Evolutionary conservation across 2,113 vertebrate species (phyloP).

Genomic region (Himantopus leucocephalus): DNA sequence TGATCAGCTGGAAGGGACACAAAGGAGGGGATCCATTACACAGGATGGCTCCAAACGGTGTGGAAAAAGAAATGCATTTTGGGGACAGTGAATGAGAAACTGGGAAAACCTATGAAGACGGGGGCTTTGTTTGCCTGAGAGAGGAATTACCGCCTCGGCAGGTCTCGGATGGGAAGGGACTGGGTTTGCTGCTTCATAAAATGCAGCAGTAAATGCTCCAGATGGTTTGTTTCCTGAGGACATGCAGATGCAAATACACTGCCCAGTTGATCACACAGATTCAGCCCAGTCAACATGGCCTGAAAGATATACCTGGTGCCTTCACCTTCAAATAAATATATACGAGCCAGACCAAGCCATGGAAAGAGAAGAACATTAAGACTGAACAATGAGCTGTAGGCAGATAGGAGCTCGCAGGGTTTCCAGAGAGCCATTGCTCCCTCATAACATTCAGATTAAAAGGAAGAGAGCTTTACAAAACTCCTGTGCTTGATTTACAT

Average conservation of each 20-base stretch:
- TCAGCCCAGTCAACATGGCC: not conserved
- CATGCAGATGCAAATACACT: not conserved
- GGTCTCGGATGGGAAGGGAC: not conserved
- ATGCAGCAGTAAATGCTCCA: not conserved
- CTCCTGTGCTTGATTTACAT: not conserved
- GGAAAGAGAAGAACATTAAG: not conserved
- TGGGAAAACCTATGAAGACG: not conserved
- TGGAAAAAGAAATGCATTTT: not conserved
- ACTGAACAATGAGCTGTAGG: not conserved
- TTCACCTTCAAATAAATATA: not conserved
- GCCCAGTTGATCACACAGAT: not conserved
- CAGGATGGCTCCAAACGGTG: rapidly evolving
- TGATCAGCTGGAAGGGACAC: not conserved
- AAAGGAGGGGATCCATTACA: rapidly evolving
- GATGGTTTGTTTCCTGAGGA: not conserved
- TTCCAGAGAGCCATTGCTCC: not conserved
- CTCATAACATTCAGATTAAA: not conserved
- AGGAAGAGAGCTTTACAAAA: not conserved
- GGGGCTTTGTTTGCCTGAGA: not conserved
- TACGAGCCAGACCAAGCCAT: not conserved
- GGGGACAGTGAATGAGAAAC: not conserved
- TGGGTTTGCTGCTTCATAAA: not conserved
- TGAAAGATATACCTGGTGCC: not conserved
- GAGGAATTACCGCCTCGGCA: not conserved
- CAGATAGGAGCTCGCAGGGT: not conserved